Percentiles rank a stretch among this genome's conserved stretches.
Evolutionary conservation across 2,113 vertebrate species (phyloP).

Genomic region (Pelecanus crispus): DNA sequence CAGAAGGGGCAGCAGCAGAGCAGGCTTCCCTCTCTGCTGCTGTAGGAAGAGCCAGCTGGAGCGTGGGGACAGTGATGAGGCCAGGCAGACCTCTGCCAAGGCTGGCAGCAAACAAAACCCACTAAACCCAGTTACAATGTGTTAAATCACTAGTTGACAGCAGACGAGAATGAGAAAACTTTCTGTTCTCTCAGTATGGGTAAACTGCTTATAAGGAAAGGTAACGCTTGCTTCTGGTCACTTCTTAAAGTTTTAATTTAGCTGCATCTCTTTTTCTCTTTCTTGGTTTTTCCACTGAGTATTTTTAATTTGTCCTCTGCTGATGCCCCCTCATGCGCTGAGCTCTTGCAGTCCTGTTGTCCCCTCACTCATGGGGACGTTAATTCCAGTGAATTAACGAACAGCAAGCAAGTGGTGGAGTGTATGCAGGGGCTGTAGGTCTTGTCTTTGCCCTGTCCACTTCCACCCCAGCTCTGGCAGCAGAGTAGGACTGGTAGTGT

Average conservation of each 20-base stretch:
- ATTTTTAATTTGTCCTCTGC: background rate
- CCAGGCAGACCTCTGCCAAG: constrained; percentile 46
- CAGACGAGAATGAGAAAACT: background rate
- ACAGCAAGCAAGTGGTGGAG: background rate
- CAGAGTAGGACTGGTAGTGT: accelerated
- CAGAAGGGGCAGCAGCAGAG: constrained; percentile 22
- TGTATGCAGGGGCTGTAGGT: accelerated
- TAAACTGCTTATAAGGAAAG: background rate
- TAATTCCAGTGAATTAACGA: background rate
- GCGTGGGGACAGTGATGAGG: constrained; percentile 5
- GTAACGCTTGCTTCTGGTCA: background rate
- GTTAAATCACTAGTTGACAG: background rate
- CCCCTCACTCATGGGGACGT: background rate
- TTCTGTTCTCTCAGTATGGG: background rate
- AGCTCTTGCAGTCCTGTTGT: background rate
- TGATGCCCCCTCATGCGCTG: accelerated
- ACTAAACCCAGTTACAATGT: background rate
- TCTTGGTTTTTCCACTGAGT: background rate
- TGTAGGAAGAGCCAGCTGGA: constrained; percentile 50
- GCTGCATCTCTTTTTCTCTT: background rate
- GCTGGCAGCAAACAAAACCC: constrained; percentile 29
- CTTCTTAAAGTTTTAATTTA: background rate
- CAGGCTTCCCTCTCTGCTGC: constrained; percentile 18
- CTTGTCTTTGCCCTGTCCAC: accelerated
- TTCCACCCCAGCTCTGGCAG: background rate